Base-by-base conservation (phyloP, 2,888 invertebrate genomes). In the Andrena bucephala region DNA sequence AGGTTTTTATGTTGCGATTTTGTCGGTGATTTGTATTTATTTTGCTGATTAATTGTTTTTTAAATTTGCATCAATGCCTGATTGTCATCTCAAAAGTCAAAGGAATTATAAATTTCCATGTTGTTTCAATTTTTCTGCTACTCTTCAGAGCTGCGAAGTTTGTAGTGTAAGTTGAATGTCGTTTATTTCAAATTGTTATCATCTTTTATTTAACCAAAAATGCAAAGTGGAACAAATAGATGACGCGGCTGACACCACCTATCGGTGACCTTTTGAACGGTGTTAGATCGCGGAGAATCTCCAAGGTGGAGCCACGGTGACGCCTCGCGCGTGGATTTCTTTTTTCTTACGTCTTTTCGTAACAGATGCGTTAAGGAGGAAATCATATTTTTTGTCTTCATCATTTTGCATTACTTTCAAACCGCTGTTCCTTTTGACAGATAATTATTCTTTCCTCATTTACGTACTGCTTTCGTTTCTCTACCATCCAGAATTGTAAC, bases 221-320 rank as follows among this genome's bases (percentile, higher is more conserved):
- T 8, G 24, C 29, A 16, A 68, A 33, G 50, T 57, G 65, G 31
- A 62, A 13, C 2, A 60, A 52, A 20, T 7, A 27, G 67, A 31
- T 57, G 54, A 50, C 24, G 36, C 31, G 29, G 27, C 70, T 42
- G 48, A 27, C 52, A 48, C 81, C 71, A 83, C 59, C 83, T 75
- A 36, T 0, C 67, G 83, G 71, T 63, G 67, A 74, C 63, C 52
- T 48, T 50, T 13, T 2, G 60, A 83, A 83, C 31, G 13, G 0
- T 1, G 16, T n/a, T 83, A 68, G 48, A 10, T 70, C 71, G 2
- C 20, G 8, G 29, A 10, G 6, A 0, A 5, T 6, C 62, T 29
- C n/a, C 50, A 2, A 84, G 83, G 29, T 83, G 83, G 83, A 70
- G 67, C 78, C 83, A 78, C 83, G 2, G n/a, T 69, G 69, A 20